phyloP scores from a whole-genome alignment of 2,797 vertebrate genomes.

The Xenops minutus region DNA sequence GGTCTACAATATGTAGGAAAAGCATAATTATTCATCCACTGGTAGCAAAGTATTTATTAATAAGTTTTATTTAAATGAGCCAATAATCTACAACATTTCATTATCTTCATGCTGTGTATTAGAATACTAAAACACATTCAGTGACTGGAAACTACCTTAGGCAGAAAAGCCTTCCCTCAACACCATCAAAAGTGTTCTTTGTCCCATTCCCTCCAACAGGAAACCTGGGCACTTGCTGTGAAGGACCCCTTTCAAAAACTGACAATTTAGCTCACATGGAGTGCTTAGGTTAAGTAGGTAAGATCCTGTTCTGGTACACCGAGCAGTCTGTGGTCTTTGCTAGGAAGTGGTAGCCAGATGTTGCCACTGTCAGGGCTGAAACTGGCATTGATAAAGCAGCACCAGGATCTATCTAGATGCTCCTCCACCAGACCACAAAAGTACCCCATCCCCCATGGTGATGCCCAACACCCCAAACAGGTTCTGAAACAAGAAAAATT shows the following conservation, averaged over 20 bases:
- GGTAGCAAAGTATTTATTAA: neutral
- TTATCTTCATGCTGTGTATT: neutral
- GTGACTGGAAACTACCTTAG: neutral
- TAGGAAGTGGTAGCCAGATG: neutral
- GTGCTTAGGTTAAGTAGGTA: neutral
- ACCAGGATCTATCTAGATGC: neutral
- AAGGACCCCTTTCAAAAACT: neutral
- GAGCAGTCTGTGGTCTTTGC: neutral
- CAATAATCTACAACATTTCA: neutral
- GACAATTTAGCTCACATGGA: neutral
- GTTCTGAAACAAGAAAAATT: neutral
- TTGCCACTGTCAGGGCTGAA: fast-evolving
- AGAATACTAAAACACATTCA: neutral
- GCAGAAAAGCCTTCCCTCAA: fast-evolving
- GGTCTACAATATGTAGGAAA: neutral
- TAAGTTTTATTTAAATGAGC: neutral
- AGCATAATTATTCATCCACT: neutral
- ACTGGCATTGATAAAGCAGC: fast-evolving
- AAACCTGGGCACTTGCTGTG: neutral
- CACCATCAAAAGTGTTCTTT: neutral
- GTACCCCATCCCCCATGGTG: fast-evolving
- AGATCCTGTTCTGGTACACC: neutral
- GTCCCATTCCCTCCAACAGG: fast-evolving
- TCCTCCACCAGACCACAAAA: fast-evolving
- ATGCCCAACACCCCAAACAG: fast-evolving